phyloP scores from a whole-genome alignment of 2,113 vertebrate species.

The Indicator maculatus region DNA sequence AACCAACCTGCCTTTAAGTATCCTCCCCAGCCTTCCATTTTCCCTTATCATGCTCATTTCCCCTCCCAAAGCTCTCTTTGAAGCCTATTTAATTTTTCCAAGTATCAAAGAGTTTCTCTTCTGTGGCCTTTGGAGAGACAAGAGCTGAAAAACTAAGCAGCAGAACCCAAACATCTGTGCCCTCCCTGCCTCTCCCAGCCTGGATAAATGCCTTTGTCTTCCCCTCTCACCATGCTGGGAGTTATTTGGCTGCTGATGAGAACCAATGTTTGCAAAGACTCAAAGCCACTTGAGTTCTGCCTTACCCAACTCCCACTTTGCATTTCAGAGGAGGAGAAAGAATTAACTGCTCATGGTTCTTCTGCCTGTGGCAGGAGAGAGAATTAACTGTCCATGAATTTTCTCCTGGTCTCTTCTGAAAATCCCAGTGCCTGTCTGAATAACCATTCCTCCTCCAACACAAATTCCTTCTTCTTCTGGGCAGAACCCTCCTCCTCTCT shows the following conservation, averaged over 20 bases:
- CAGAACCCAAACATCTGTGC: not conserved
- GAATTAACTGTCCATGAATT: not conserved
- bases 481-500: not conserved
- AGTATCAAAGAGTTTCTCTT: not conserved
- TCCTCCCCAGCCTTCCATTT: not conserved
- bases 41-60: not conserved
- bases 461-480: not conserved
- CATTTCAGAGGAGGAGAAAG: not conserved
- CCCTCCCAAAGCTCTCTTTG: not conserved
- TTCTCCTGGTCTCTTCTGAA: not conserved
- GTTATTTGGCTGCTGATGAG: not conserved
- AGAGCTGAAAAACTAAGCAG: not conserved
- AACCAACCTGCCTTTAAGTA: not conserved
- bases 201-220: not conserved
- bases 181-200: not conserved
- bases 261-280: not conserved
- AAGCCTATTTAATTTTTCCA: not conserved
- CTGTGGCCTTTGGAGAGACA: rapidly evolving
- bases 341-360: not conserved
- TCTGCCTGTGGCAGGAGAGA: not conserved
- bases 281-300: not conserved
- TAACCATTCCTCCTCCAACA: not conserved
- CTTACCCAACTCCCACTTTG: not conserved
- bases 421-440: not conserved
- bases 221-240: not conserved